Percentiles rank a stretch among this genome's conserved stretches.
Evolutionary conservation across 2,113 vertebrate genomes (phyloP).

Genomic region (Larimichthys crocea): DNA sequence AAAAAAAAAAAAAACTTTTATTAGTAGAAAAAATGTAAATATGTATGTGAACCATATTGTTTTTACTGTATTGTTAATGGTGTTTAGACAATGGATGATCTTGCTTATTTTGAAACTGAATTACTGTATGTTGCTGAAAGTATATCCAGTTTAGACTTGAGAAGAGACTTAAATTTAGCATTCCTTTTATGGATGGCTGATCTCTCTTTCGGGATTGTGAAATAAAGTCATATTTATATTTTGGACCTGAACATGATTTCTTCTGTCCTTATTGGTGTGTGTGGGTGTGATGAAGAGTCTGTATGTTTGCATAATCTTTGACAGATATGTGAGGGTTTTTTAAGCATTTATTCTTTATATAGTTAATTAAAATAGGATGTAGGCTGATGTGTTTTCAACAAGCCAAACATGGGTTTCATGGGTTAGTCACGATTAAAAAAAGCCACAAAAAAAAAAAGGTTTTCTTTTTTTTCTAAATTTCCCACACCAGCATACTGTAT

Average conservation of each 20-base stretch:
- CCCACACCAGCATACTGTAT: conserved; percentile 10
- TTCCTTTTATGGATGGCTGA: conserved; percentile 80
- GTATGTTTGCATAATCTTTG: background rate
- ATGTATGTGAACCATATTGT: conserved; percentile 80
- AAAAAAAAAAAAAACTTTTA: conserved; percentile 50
- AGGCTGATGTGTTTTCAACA: background rate
- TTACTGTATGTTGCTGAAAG: conserved; percentile 82
- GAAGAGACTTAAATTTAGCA: conserved; percentile 80
- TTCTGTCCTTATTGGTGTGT: conserved; percentile 34
- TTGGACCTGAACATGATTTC: conserved; percentile 76
- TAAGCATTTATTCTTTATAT: background rate
- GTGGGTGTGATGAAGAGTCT: background rate
- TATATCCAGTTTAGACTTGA: conserved; percentile 82
- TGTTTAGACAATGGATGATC: conserved; percentile 79
- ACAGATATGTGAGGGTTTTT: background rate
- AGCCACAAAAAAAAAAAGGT: background rate
- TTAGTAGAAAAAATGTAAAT: conserved; percentile 77
- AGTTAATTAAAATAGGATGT: no score
- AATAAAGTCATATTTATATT: conserved; percentile 88
- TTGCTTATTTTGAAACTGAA: conserved; percentile 80
- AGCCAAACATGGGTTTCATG: background rate
- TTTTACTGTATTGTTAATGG: conserved; percentile 82
- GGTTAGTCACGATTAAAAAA: background rate
- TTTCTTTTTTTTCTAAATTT: conserved; percentile 17
- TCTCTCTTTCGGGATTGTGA: conserved; percentile 83